Base-by-base conservation (phyloP, 2,797 vertebrate genomes). In the Falco peregrinus region DNA sequence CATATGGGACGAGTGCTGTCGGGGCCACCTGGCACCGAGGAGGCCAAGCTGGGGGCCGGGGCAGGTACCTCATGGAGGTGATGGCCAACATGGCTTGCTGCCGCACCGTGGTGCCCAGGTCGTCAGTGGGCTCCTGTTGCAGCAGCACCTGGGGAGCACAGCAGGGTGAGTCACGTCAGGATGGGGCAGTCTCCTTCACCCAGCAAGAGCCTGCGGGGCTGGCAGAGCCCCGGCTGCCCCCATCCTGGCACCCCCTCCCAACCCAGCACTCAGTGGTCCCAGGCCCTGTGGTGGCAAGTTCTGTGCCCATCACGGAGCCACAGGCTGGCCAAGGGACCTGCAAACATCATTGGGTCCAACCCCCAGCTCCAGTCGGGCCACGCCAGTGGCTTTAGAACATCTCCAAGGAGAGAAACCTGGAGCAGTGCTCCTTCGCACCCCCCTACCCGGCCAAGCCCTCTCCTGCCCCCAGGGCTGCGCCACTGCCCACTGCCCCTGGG, bases 1-100 rank as follows among this genome's bases (percentile, higher is more conserved):
- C n/a, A n/a, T n/a, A n/a, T n/a, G n/a, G 43, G 35, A 39, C 12
- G 1, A 0, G 64, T 35, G 43, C 43, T 9, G 0, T 57, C 0
- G 1, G 50, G 28, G 41, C n/a, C 2, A 1, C 65, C n/a, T 5
- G 8, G 51, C 60, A 45, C 18, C 1, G 1, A 35, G 48, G 18
- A 19, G 21, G 61, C 16, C 39, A 60, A 25, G 47, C 47, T 91
- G 90, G 91, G 94, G 87, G 54, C 74, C 53, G 37, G 29, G 59
- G 13, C 33, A 78, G 28, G 45, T 79, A 65, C 74, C 88, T 73
- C 74, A 90, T 84, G 81, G 43, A 15, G 7, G 2, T 1, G 51
- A 90, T 71, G 59, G 80, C 37, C 61, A n/a, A n/a, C 51, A 53
- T 53, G 26, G 29, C 26, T 53, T 29, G 51, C 51, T 53, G 51